Conservation (phyloP, 2,888 invertebrate genomes). For the Drosophila greeni region DNA sequence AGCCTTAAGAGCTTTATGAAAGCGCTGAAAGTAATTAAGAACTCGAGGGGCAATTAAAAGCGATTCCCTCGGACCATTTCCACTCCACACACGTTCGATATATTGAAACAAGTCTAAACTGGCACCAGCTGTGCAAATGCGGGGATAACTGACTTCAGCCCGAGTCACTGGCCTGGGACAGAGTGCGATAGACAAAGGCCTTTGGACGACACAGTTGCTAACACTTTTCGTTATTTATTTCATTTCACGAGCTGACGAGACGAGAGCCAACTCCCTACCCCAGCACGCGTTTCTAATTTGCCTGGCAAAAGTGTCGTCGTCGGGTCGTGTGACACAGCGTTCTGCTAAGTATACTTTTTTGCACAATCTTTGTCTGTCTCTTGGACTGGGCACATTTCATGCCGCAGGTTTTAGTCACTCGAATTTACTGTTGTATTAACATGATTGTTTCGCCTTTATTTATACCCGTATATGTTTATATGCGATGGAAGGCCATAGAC, state of each 20-base stretch:
- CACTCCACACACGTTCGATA: conserved; percentile 3
- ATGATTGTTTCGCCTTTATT: neutral
- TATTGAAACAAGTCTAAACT: conserved; percentile 23
- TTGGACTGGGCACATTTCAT: neutral
- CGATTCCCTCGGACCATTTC: neutral
- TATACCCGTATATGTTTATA: conserved; percentile 5
- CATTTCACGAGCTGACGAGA: conserved; percentile 1
- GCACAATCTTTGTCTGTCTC: neutral
- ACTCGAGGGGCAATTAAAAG: conserved; percentile 10
- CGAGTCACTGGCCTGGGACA: conserved; percentile 31
- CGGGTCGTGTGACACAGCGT: conserved; percentile 10
- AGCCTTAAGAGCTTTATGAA: neutral
- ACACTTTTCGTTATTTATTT: conserved; percentile 16
- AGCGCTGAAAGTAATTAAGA: conserved; percentile 8
- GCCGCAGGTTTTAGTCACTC: neutral
- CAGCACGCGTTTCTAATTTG: conserved; percentile 61
- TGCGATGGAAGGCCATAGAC: conserved; percentile 13
- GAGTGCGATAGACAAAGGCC: conserved; percentile 16
- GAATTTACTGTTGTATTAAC: neutral
- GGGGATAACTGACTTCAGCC: conserved; percentile 51
- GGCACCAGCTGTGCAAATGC: conserved; percentile 45
- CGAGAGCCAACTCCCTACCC: neutral
- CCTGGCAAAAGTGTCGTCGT: conserved; percentile 38
- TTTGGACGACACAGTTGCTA: conserved; percentile 23
- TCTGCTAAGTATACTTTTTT: conserved; percentile 14